phyloP scores from a whole-genome alignment of 2,888 invertebrate species.

The Dynastes grantii region DNA sequence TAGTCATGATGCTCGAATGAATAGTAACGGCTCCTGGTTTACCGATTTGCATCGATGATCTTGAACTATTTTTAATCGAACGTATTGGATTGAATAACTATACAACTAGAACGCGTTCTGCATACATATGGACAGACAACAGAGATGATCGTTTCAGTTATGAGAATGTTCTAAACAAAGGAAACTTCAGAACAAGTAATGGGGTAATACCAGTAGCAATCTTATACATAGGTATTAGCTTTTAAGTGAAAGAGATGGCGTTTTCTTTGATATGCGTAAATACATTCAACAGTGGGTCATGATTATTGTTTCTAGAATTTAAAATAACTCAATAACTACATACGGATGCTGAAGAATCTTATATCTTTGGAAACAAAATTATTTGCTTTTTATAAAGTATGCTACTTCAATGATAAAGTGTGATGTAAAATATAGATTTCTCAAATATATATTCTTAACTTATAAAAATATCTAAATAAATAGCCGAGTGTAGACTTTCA shows the following conservation, averaged over 20 bases:
- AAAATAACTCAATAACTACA: too few species aligned
- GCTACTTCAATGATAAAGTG: too few species aligned
- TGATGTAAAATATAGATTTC: too few species aligned
- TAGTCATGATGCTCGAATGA: constrained; percentile 27
- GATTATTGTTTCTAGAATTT: too few species aligned
- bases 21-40: constrained; percentile 26
- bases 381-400: too few species aligned
- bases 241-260: neutral
- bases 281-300: too few species aligned
- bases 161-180: neutral
- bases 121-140: neutral
- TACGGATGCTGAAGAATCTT: too few species aligned
- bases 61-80: constrained; percentile 31
- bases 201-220: neutral
- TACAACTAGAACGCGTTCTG: neutral
- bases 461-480: too few species aligned
- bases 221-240: neutral
- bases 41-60: constrained; percentile 25
- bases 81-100: neutral
- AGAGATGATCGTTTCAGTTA: neutral
- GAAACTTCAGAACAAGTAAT: neutral
- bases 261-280: too few species aligned
- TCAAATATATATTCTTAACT: too few species aligned
- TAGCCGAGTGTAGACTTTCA: too few species aligned
- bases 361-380: too few species aligned